Percentiles rank a stretch among this genome's conserved stretches.
Evolutionary conservation across 1,140 invertebrate species (phyloP).

Genomic region (Ceratina calcarata): DNA sequence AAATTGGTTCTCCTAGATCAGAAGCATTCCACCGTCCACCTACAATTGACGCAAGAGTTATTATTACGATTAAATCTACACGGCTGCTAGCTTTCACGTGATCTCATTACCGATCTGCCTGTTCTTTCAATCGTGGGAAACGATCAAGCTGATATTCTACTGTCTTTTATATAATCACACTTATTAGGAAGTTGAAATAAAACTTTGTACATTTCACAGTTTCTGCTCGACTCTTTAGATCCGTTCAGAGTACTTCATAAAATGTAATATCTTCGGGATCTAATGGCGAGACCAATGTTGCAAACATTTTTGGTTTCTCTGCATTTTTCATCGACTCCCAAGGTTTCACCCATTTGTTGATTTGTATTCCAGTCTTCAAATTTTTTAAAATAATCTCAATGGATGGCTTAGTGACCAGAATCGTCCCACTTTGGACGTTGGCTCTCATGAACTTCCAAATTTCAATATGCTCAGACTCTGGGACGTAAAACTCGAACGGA

Average conservation of each 20-base stretch:
- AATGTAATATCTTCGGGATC: conserved; percentile 17
- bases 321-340: conserved; percentile 55
- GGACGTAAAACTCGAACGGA: conserved; percentile 85
- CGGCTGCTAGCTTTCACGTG: not conserved
- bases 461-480: conserved; percentile 80
- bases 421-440: conserved; percentile 81
- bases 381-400: conserved; percentile 80
- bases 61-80: conserved; percentile 1
- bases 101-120: not conserved
- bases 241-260: conserved; percentile 16
- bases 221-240: not conserved
- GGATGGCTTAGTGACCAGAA: conserved; percentile 82
- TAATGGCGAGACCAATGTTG: not conserved
- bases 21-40: conserved; percentile 31
- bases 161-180: not conserved
- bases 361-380: conserved; percentile 80
- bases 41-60: conserved; percentile 27
- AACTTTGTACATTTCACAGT: not conserved
- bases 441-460: conserved; percentile 84
- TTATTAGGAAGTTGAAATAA: not conserved
- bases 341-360: conserved; percentile 80
- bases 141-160: not conserved
- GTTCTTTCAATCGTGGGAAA: not conserved
- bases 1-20: conserved; percentile 49
- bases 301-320: not conserved